A percentile compares a stretch with the other conserved stretches of the same genome.
These are phyloP conservation scores for Myotis lucifugus DNA, from an alignment of 2,113 vertebrate species.

Conservation along the genomic window DNA sequence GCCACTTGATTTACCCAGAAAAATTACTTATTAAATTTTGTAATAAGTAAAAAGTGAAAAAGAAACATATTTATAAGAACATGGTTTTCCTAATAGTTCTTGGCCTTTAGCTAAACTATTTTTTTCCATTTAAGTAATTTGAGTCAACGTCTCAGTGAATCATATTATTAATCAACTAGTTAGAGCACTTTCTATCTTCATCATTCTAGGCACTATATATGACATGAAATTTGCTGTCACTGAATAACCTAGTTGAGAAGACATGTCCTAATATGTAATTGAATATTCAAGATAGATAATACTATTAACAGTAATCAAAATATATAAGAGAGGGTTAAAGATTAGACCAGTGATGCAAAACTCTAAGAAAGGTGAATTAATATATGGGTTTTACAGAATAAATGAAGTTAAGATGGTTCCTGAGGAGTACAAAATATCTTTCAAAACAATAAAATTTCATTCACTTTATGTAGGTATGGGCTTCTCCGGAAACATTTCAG, in stretches of 20 bases:
- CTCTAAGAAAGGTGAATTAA: not conserved
- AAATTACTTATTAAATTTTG: constrained; percentile 10
- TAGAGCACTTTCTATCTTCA: not conserved
- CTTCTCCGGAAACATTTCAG: constrained; percentile 3
- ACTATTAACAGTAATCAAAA: not conserved
- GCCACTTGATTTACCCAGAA: not conserved
- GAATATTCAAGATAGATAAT: not conserved
- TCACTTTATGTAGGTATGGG: not conserved
- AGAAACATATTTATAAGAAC: not conserved
- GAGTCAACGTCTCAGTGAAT: not conserved
- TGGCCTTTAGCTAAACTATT: not conserved
- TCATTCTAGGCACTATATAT: not conserved
- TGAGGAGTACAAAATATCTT: constrained; percentile 32
- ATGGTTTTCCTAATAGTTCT: not conserved
- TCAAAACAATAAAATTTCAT: constrained; percentile 39
- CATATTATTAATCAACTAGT: not conserved
- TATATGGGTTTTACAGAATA: not conserved
- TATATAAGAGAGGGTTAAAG: not conserved
- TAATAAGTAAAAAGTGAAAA: not conserved
- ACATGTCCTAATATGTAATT: not conserved
- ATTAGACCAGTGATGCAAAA: not conserved
- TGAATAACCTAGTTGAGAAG: not conserved
- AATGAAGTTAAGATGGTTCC: not conserved
- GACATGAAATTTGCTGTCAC: not conserved
- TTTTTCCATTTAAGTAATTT: not conserved